Evolutionary conservation across 2,113 vertebrate species (phyloP).

Genomic region (Thymallus thymallus): DNA sequence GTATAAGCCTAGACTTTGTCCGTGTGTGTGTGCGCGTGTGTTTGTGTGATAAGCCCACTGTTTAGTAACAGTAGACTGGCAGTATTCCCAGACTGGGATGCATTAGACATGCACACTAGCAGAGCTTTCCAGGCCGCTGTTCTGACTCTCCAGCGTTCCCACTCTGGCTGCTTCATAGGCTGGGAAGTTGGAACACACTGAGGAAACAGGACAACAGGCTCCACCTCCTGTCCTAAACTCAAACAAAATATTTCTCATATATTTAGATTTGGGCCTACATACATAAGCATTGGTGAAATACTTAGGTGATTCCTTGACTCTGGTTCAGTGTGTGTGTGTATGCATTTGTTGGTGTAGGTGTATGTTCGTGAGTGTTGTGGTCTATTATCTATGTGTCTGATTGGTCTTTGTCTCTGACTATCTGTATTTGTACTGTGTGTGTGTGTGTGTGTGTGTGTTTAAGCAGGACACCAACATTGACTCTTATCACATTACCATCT

Average conservation of each 20-base stretch:
- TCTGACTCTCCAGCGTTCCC: slow-evolving; percentile 52
- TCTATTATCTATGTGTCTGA: no score
- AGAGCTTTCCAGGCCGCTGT: slow-evolving; percentile 70
- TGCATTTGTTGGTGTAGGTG: background rate
- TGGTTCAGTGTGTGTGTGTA: slow-evolving; percentile 4
- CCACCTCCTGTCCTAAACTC: slow-evolving; percentile 35
- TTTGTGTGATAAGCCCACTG: slow-evolving; percentile 66
- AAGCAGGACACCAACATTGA: slow-evolving; percentile 23
- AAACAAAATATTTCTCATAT: slow-evolving; percentile 13
- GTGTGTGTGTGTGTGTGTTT: slow-evolving; percentile 49
- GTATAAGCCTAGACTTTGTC: background rate
- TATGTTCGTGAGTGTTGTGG: no score
- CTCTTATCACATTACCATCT: slow-evolving; percentile 67
- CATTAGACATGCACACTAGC: slow-evolving; percentile 71
- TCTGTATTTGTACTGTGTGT: background rate
- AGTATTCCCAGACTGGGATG: slow-evolving; percentile 70
- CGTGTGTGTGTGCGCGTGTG: slow-evolving; percentile 52
- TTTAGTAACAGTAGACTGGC: slow-evolving; percentile 72
- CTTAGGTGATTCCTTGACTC: background rate
- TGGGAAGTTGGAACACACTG: slow-evolving; percentile 53
- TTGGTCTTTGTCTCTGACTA: no score
- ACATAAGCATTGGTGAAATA: no score
- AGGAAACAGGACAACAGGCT: slow-evolving; percentile 48
- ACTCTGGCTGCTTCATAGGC: slow-evolving; percentile 44
- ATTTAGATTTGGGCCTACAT: no score